A percentile compares a stretch with the other conserved stretches of the same genome.
These are phyloP conservation scores for Zosterops borbonicus DNA, from an alignment of 2,113 vertebrate species.

Conservation along the genomic window DNA sequence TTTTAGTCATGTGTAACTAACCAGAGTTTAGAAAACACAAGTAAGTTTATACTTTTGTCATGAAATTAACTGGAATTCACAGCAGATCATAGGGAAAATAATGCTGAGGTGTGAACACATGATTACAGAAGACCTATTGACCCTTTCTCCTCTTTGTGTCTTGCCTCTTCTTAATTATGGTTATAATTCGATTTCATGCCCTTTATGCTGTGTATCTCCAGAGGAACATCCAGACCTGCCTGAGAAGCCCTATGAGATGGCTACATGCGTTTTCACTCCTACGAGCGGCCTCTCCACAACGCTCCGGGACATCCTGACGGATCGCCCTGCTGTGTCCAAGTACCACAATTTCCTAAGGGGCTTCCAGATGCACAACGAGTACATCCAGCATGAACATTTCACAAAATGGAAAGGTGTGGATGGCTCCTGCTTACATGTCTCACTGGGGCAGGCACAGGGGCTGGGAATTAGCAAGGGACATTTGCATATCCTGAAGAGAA, in stretches of 20 bases:
- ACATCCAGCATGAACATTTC: constrained; percentile 70
- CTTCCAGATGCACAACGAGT: constrained; percentile 75
- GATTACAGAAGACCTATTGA: background rate
- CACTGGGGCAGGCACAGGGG: fast-evolving
- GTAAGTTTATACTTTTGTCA: background rate
- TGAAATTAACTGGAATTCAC: background rate
- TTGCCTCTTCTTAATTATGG: background rate
- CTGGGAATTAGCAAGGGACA: fast-evolving
- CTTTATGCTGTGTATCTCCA: background rate
- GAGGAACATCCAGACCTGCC: constrained; percentile 73
- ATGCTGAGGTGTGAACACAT: background rate
- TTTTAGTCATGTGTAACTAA: background rate
- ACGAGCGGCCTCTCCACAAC: constrained; percentile 48
- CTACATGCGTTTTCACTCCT: constrained; percentile 72
- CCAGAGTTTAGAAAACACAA: background rate
- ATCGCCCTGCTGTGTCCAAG: constrained; percentile 73
- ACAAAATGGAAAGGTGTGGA: constrained; percentile 76
- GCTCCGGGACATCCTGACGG: constrained; percentile 71
- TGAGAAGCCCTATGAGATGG: constrained; percentile 69
- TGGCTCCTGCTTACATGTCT: fast-evolving
- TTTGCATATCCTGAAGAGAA: background rate
- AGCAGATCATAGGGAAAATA: background rate
- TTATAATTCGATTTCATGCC: background rate
- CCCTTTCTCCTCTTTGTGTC: background rate
- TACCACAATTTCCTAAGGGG: constrained; percentile 78